phyloP scores from a whole-genome alignment of 2,888 invertebrate species.

The Macrosiphum euphorbiae region DNA sequence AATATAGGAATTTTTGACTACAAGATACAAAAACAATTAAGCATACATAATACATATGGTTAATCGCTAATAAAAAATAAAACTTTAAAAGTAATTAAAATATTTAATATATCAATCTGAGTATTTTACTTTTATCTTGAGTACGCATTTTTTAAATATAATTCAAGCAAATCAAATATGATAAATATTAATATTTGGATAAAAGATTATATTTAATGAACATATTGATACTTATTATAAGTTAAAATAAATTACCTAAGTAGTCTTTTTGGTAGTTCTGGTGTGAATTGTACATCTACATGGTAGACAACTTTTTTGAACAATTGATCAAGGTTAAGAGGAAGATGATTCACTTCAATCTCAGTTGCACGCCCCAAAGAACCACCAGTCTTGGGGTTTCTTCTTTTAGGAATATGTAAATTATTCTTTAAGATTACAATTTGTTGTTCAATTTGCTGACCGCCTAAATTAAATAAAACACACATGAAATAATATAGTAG shows the following conservation, averaged over 20 bases:
- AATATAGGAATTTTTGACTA: neutral
- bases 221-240: neutral
- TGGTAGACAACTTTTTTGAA: slow-evolving; percentile 73
- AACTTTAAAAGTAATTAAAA: too few relatives aligned
- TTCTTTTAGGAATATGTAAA: slow-evolving; percentile 37
- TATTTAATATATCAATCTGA: too few relatives aligned
- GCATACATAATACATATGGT: too few relatives aligned
- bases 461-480: neutral
- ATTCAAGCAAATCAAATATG: neutral
- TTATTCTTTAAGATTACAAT: neutral
- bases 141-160: neutral
- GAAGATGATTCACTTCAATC: slow-evolving; percentile 78
- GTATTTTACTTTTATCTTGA: neutral
- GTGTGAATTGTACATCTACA: slow-evolving; percentile 84
- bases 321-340: slow-evolving; percentile 71
- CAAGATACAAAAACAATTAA: neutral
- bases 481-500: too few relatives aligned
- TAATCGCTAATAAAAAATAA: too few relatives aligned
- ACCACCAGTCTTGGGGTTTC: slow-evolving; percentile 68
- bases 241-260: slow-evolving; percentile 52
- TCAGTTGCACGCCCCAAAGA: slow-evolving; percentile 71
- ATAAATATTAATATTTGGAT: neutral
- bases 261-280: slow-evolving; percentile 74
- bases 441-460: slow-evolving; percentile 18
- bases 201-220: neutral